Conservation (phyloP, 2,113 vertebrate species). For the Pedetes capensis region DNA sequence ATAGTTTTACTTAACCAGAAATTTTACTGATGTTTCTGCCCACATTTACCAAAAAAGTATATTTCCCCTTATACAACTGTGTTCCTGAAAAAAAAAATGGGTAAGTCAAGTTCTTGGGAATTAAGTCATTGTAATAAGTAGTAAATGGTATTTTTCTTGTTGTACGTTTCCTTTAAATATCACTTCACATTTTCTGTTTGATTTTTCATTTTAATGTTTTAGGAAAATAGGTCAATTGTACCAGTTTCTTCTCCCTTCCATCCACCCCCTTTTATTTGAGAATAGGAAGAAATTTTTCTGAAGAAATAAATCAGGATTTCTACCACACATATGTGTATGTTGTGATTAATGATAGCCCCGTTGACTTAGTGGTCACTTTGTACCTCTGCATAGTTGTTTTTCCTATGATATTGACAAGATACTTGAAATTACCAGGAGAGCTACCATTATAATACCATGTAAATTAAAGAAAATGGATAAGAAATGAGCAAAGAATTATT, state of each 20-base stretch:
- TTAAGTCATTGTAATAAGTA: background rate
- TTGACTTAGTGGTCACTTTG: background rate
- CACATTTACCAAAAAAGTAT: background rate
- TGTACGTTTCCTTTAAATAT: conserved; percentile 28
- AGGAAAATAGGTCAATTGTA: background rate
- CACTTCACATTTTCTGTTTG: conserved; percentile 38
- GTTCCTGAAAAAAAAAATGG: conserved; percentile 42
- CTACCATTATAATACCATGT: background rate
- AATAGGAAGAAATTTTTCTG: conserved; percentile 50
- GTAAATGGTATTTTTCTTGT: conserved; percentile 35
- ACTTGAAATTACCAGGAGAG: conserved; percentile 24
- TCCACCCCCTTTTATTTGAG: background rate
- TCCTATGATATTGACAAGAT: conserved; percentile 21
- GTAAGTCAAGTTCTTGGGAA: conserved; percentile 46
- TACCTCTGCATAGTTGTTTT: background rate
- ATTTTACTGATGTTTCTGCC: conserved; percentile 15
- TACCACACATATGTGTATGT: background rate
- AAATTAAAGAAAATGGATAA: conserved; percentile 38
- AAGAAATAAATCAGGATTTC: conserved; percentile 50
- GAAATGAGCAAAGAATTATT: conserved; percentile 25
- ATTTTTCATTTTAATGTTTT: conserved; percentile 39
- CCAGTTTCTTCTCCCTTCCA: conserved; percentile 10
- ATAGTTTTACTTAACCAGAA: conserved; percentile 40
- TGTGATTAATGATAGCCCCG: background rate
- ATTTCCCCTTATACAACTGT: conserved; percentile 2